Evolutionary conservation across 2,113 vertebrate genomes (phyloP).

Genomic region (Progne subis): DNA sequence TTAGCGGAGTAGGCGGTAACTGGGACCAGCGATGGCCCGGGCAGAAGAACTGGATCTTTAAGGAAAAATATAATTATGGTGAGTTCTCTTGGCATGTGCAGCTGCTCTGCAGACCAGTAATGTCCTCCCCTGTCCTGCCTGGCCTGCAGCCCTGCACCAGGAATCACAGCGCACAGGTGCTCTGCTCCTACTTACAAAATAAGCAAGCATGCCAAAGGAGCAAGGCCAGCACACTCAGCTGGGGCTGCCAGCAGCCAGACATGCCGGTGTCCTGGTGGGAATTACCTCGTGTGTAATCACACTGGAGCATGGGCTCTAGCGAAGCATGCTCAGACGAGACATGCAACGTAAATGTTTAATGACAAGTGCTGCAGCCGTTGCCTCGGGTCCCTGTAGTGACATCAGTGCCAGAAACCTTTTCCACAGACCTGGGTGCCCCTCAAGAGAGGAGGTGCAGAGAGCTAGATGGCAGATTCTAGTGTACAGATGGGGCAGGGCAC

Average conservation of each 20-base stretch:
- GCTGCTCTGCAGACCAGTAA: neutral
- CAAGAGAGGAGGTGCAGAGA: neutral
- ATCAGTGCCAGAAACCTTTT: neutral
- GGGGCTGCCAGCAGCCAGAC: neutral
- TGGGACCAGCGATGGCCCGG: constrained; percentile 78
- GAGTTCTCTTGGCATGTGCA: neutral
- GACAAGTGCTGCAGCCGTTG: neutral
- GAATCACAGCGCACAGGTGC: neutral
- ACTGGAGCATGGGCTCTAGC: neutral
- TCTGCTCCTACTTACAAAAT: neutral
- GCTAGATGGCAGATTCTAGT: neutral
- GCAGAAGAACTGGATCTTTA: constrained; percentile 80
- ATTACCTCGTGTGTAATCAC: neutral
- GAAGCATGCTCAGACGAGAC: neutral
- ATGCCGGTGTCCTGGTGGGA: accelerated
- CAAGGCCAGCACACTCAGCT: neutral
- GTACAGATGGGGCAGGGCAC: neutral
- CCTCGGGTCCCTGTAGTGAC: neutral
- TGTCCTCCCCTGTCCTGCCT: neutral
- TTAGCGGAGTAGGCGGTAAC: constrained; percentile 80
- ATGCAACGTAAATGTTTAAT: neutral
- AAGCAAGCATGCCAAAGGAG: neutral
- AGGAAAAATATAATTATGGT: constrained; percentile 81
- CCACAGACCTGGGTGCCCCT: neutral
- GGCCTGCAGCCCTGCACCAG: neutral